Base-by-base conservation (phyloP, 2,113 vertebrate species). In the Datnioides undecimradiatus region DNA sequence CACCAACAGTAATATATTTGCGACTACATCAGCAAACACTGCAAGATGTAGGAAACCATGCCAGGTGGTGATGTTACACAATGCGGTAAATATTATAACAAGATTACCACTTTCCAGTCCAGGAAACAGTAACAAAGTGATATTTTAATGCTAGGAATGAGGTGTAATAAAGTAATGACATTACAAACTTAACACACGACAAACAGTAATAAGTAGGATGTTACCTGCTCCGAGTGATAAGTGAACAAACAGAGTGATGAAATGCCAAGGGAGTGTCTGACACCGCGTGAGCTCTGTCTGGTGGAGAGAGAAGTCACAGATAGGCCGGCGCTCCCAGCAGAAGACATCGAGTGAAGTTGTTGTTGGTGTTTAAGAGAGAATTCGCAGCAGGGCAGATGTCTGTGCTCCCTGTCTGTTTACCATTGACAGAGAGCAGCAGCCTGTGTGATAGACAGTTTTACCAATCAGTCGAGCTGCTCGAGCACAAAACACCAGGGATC, bases 391-490 rank as follows among this genome's bases (percentile, higher is more conserved):
- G 73, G 79, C 73, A 59, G 66, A 64, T 41, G 69, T 38, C 60
- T 58, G 41, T 52, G 84, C 84, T 83, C 76, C 74, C 27, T 66
- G 87, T 83, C 83, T 91, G 85, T 84, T 90, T 83, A 80, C 70
- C 79, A 84, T 84, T 81, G 87, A 87, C 72, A 72, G 84, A 58
- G 87, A 72, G 88, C 91, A 85, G 85, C 85, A 54, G 83, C 73
- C 80, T 79, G 64, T 87, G 80, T 92, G 91, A 92, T 91, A 73
- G 88, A 83, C 90, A 90, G 84, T 88, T 91, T 88, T 83, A 86
- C 74, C 93, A 93, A 93, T 93, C 91, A 93, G 92, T 88, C 31
- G 40, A 88, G 84, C 89, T 66, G 82, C 88, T 92, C 85, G 78
- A 82, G 87, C 89, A 90, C 86, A 87, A 89, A 83, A 67, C 91